Conservation (phyloP, 2,113 vertebrate species). For the Thinocorus orbignyianus region DNA sequence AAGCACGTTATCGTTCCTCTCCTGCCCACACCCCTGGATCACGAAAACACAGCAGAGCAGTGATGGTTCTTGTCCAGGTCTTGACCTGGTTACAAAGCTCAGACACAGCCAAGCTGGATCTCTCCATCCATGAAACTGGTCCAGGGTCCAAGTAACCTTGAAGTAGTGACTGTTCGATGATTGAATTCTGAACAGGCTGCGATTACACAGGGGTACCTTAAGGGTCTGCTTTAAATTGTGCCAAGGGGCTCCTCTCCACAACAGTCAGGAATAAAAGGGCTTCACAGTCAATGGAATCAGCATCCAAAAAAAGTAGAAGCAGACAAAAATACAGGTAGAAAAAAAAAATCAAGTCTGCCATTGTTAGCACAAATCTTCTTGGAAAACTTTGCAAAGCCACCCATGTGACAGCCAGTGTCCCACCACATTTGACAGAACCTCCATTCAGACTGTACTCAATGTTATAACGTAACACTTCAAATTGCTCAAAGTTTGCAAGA, state of each 20-base stretch:
- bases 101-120: background rate
- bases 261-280: background rate
- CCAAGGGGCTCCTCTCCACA: background rate
- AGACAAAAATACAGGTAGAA: background rate
- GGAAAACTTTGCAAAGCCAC: background rate
- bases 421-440: background rate
- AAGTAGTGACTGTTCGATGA: background rate
- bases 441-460: background rate
- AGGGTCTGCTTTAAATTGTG: background rate
- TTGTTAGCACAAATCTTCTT: background rate
- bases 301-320: background rate
- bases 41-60: background rate
- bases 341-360: background rate
- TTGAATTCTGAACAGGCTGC: background rate
- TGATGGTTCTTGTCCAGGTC: background rate
- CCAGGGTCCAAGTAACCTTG: rapidly evolving
- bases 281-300: background rate
- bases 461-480: background rate
- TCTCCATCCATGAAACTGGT: background rate
- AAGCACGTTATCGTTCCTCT: background rate
- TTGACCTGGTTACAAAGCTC: background rate
- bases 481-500: background rate
- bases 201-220: background rate
- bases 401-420: background rate
- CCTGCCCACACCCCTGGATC: background rate